phyloP scores from a whole-genome alignment of 64 coral and sea anemone species.

The Pachyseris speciosa region DNA sequence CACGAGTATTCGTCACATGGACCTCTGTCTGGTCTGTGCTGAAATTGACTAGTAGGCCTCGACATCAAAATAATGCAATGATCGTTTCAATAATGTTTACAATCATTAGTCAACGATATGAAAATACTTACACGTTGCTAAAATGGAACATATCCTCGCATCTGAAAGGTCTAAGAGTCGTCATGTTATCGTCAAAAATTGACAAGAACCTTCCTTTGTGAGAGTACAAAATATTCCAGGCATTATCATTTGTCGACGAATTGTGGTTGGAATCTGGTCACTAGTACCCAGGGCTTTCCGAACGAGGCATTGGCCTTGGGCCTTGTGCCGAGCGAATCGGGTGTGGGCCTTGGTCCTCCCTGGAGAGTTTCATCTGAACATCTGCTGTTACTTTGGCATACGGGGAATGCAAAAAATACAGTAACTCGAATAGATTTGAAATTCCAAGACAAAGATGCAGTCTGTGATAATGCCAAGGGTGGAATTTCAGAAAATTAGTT shows the following conservation, averaged over 20 bases:
- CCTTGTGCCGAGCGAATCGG: too few species aligned
- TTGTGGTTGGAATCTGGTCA: neutral
- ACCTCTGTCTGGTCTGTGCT: too few species aligned
- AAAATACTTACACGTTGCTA: constrained; percentile 89
- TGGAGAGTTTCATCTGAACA: neutral
- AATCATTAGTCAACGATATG: neutral
- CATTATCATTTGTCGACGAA: too few species aligned
- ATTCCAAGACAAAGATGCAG: neutral
- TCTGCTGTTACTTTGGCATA: neutral
- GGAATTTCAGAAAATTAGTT: neutral
- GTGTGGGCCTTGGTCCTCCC: too few species aligned
- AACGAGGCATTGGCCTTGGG: neutral
- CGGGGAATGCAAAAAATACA: neutral
- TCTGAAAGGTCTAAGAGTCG: constrained; percentile 87
- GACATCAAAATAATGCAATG: too few species aligned
- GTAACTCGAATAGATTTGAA: neutral
- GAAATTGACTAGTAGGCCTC: too few species aligned
- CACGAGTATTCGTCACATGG: too few species aligned
- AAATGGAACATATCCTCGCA: constrained; percentile 96
- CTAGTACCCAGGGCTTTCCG: neutral
- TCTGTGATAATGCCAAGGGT: neutral
- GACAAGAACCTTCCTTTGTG: neutral
- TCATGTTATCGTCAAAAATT: constrained; percentile 54
- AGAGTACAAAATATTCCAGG: neutral
- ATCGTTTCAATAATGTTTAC: too few species aligned